Percentiles rank a stretch among this genome's conserved stretches.
Evolutionary conservation across 2,113 vertebrate genomes (phyloP).

Genomic region (Sakesphorus luctuosus): DNA sequence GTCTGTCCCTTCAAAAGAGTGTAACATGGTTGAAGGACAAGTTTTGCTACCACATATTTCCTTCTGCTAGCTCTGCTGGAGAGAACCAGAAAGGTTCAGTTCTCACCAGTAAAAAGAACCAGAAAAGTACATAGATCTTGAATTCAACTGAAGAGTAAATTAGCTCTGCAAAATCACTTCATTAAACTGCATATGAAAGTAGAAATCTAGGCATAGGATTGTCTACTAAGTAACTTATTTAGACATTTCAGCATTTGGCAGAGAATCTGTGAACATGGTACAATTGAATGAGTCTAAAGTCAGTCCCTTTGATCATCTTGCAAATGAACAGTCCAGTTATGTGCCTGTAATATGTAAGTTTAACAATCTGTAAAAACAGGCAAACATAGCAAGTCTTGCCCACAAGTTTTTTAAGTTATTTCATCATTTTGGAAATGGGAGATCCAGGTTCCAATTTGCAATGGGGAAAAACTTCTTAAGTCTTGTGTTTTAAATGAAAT

Average conservation of each 20-base stretch:
- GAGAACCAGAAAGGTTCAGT: background rate
- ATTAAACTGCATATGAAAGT: background rate
- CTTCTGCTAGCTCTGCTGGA: background rate
- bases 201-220: background rate
- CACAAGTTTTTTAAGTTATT: background rate
- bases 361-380: background rate
- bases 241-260: background rate
- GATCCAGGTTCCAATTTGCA: background rate
- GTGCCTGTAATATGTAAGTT: background rate
- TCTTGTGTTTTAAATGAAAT: background rate
- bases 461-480: background rate
- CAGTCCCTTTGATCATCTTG: background rate
- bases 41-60: background rate
- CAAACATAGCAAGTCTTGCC: background rate
- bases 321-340: background rate
- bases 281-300: background rate
- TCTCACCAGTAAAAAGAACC: background rate
- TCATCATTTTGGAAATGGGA: background rate
- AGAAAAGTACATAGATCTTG: background rate
- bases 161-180: background rate
- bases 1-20: background rate
- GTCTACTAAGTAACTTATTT: background rate
- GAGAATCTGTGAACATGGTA: background rate
- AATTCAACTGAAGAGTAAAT: background rate
- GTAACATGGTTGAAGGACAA: rapidly evolving